A percentile compares a stretch with the other conserved stretches of the same genome.
Evolutionary conservation across 2,797 vertebrate genomes (phyloP).

Genomic region (Schizothorax lantsangensis): DNA sequence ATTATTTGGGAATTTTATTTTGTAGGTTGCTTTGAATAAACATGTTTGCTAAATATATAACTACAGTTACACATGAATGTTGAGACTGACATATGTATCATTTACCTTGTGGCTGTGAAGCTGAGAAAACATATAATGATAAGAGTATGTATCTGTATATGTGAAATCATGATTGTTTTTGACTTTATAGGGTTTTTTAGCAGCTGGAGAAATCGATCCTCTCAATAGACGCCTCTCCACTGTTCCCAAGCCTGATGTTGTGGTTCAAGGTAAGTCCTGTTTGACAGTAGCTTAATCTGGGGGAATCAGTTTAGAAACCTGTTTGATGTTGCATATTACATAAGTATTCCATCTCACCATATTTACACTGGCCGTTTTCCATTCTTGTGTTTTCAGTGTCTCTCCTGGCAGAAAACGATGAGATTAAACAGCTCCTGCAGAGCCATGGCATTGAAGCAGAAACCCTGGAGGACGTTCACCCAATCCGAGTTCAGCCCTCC

Average conservation of each 20-base stretch:
- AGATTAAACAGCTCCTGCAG: conserved; percentile 86
- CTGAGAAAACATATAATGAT: background rate
- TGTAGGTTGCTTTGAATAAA: background rate
- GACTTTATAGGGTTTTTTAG: conserved; percentile 88
- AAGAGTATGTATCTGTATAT: background rate
- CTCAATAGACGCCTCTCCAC: conserved; percentile 93
- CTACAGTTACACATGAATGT: background rate
- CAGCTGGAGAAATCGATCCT: conserved; percentile 95
- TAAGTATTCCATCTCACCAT: background rate
- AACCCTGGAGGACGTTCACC: conserved; percentile 87
- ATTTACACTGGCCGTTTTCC: conserved; percentile 3
- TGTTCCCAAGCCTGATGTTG: conserved; percentile 93
- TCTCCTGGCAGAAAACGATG: conserved; percentile 90
- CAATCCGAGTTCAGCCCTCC: conserved; percentile 94
- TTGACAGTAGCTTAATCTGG: conserved; percentile 11
- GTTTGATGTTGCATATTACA: conserved; percentile 23
- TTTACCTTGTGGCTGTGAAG: background rate
- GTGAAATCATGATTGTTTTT: background rate
- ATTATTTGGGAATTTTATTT: background rate
- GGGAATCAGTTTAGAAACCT: conserved; percentile 14
- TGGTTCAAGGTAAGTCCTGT: conserved; percentile 87
- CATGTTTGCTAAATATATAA: background rate
- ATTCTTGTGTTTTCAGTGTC: conserved; percentile 79
- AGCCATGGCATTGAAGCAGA: conserved; percentile 86
- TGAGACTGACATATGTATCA: background rate